These are phyloP conservation scores for Papilio glaucus DNA, from an alignment of 1,140 invertebrate species.

Conservation along the genomic window DNA sequence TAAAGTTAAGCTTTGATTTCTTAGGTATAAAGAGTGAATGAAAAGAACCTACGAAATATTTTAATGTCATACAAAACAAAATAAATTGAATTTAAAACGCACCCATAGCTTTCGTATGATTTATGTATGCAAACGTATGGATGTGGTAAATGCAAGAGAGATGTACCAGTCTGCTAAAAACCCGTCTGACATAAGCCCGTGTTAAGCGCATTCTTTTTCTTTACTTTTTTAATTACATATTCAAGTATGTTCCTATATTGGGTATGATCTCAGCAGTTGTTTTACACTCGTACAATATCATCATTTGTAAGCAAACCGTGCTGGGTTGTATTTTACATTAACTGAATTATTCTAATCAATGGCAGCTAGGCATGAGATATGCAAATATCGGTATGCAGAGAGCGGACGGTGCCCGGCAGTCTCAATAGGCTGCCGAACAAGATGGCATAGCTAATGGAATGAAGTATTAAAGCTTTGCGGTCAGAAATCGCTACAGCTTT, in stretches of 20 bases:
- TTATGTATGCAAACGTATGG: background rate
- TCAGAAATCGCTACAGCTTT: constrained; percentile 30
- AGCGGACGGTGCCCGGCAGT: constrained; percentile 54
- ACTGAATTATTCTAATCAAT: constrained; percentile 45
- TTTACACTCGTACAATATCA: background rate
- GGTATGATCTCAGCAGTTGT: background rate
- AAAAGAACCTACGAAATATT: too few relatives aligned
- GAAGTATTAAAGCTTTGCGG: constrained; percentile 38
- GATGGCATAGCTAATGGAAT: constrained; percentile 32
- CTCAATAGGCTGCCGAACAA: constrained; percentile 47
- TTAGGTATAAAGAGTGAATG: too few relatives aligned
- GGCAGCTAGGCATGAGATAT: constrained; percentile 44
- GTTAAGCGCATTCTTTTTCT: background rate
- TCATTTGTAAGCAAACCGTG: constrained; percentile 20
- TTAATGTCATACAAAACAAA: too few relatives aligned
- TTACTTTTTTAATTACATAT: background rate
- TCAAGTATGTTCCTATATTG: background rate
- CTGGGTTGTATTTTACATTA: constrained; percentile 32
- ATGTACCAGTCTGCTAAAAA: background rate
- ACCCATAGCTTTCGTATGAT: background rate
- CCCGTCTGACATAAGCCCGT: background rate
- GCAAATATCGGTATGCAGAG: constrained; percentile 63
- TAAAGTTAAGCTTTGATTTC: background rate
- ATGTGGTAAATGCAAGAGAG: background rate
- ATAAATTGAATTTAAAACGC: background rate